Conservation (phyloP, 2,888 invertebrate genomes). For the Synanthedon myopaeformis region DNA sequence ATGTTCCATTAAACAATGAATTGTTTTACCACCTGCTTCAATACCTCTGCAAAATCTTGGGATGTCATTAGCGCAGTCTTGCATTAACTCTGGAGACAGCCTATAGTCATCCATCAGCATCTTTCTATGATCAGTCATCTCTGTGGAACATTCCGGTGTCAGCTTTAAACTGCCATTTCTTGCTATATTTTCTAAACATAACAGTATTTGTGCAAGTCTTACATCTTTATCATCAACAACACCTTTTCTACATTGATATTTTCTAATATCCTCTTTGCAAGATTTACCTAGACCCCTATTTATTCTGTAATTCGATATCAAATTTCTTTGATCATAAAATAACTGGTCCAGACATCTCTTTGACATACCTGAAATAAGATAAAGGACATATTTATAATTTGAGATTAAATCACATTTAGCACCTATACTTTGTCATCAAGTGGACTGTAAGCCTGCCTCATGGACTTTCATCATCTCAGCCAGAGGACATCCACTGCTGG, state of each 20-base stretch:
- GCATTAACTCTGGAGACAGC: slow-evolving; percentile 92
- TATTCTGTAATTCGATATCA: slow-evolving; percentile 90
- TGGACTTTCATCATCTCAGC: too few species aligned
- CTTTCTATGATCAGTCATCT: slow-evolving; percentile 91
- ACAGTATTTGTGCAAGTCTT: slow-evolving; percentile 87
- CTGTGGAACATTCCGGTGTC: slow-evolving; percentile 82
- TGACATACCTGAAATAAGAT: slow-evolving; percentile 58
- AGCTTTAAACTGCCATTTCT: slow-evolving; percentile 80
- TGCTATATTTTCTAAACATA: slow-evolving; percentile 88
- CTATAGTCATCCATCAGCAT: slow-evolving; percentile 94
- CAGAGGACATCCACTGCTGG: too few species aligned
- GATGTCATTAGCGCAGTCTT: slow-evolving; percentile 89
- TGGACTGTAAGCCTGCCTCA: too few species aligned
- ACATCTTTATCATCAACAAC: slow-evolving; percentile 86
- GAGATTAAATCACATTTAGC: too few species aligned
- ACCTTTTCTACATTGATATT: slow-evolving; percentile 85
- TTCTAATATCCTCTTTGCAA: slow-evolving; percentile 90
- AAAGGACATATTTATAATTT: background rate
- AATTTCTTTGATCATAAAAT: slow-evolving; percentile 85
- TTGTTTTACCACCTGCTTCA: slow-evolving; percentile 87
- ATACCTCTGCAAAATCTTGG: slow-evolving; percentile 78
- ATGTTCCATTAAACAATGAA: slow-evolving; percentile 95
- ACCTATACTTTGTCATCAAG: too few species aligned
- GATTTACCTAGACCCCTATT: slow-evolving; percentile 89
- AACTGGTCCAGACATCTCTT: slow-evolving; percentile 85